Base-by-base conservation (phyloP, 2,113 vertebrate species). In the Vombatus ursinus region DNA sequence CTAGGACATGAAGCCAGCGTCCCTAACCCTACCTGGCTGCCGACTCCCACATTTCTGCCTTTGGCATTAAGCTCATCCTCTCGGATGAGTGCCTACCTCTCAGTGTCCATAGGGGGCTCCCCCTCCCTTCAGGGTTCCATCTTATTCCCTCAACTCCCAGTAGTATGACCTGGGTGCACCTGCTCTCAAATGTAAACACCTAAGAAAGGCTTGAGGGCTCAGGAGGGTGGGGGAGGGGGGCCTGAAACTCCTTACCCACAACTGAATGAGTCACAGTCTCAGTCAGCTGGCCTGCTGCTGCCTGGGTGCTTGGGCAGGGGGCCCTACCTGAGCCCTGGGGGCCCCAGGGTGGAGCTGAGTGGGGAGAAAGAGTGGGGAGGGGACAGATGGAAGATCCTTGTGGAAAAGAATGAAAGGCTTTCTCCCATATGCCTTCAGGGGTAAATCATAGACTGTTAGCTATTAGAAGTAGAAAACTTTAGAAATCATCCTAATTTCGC, bases 201-300 rank as follows among this genome's bases (percentile, higher is more conserved):
- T 37, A 94, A 51, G 19, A 77, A n/a, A 77, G 68, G 37, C n/a
- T 51, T 48, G 91, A 51, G 53, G 37, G 92, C 96, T 95, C 0
- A 0, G 52, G 90, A 95, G 89, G 1, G 52, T 54, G 9, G 96
- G 95, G 3, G 51, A 94, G 96, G 94, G 3, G 2, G 50, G 94
- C 77, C 96, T 97, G 98, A 97, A 97, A 96, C 97, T 51, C 44
- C 90, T 96, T 23, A 95, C 96, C 49, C 0, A 47, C 54, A 92
- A 95, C 93, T 1, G 0, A 26, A 10, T 97, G 98, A 97, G 95
- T 97, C 97, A 96, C 14, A 0, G 12, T 52, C 89, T 95, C 50
- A 9, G 68, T 50, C 25, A 0, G 19, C 0, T 31, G 61, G 77
- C 61, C 47, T 3, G 61, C 61, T 84, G 68, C 68, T 44, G n/a